Evolutionary conservation across 2,888 invertebrate species (phyloP), one percentile per base, ranked within the genome.

Genomic region (Ceraclea dissimilis): DNA sequence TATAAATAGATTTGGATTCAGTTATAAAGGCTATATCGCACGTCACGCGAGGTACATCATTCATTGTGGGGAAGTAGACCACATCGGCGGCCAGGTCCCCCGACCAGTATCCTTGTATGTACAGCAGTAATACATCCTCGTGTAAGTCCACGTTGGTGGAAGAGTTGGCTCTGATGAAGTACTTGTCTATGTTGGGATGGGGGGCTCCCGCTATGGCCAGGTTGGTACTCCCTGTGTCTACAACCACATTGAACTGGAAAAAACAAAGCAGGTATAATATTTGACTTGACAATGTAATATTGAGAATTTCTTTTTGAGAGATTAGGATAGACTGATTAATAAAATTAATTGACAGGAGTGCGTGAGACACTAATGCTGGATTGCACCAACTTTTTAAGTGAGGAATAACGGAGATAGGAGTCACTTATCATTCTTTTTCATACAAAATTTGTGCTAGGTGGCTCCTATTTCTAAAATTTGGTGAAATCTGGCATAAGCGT

Each of bases 151-250:
- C 49, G 11, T 51, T 49, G 17, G 67, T 71, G 49, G 65, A 71
- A 13, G 78, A 79, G 62, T 72, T 71, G 31, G 69, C 66, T 20
- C 66, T 63, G 61, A 70, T 66, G 59, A 75, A 79, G 63, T 73
- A 78, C 54, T 64, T 66, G 52, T 71, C 70, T 58, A 76, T 73
- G 51, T 75, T 72, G 57, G 70, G 68, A 56, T 75, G 68, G n/a
- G 75, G 67, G 56, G 74, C 71, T 2, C 79, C 76, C 48, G 83
- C 83, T 50, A 84, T 70, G 1, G 83, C 84, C 66, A 83, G 73
- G 61, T 83, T 83, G 63, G 82, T 79, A 65, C 84, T 84, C 1
- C 84, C 84, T n/a, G 84, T 84, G 62, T 84, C 84, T 18, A 84
- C 71, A 58, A 84, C 64, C 0, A 84, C 72, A 69, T 78, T 78